phyloP scores from a whole-genome alignment of 2,888 invertebrate genomes.

The Pheosia tremula region DNA sequence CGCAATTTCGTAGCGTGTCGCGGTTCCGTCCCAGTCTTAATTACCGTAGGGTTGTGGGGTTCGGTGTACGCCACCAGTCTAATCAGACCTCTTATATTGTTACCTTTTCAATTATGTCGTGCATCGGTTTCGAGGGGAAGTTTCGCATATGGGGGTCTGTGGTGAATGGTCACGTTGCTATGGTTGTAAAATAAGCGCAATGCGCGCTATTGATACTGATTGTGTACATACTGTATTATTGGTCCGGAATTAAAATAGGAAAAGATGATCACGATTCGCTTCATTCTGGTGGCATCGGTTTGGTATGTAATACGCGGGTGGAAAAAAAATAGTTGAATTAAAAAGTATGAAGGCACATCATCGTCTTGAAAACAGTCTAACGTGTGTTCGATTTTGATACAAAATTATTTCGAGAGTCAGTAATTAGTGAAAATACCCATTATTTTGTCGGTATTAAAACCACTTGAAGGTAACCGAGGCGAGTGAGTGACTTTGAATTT shows the following conservation, averaged over 20 bases:
- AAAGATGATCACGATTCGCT: slow-evolving; percentile 1
- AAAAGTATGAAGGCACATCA: background rate
- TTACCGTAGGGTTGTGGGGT: slow-evolving; percentile 27
- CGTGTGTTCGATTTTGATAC: background rate
- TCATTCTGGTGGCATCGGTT: background rate
- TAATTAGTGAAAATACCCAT: too few relatives aligned
- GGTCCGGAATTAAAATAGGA: slow-evolving; percentile 48
- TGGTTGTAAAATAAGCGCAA: slow-evolving; percentile 42
- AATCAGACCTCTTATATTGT: slow-evolving; percentile 26
- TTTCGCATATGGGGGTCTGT: slow-evolving; percentile 28
- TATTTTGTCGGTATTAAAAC: too few relatives aligned
- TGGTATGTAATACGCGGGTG: background rate
- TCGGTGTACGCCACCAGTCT: slow-evolving; percentile 25
- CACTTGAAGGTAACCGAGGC: too few relatives aligned
- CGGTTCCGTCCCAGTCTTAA: slow-evolving; percentile 35
- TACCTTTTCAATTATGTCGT: slow-evolving; percentile 27
- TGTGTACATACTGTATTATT: slow-evolving; percentile 44
- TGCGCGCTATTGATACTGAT: slow-evolving; percentile 44
- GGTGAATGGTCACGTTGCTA: slow-evolving; percentile 37
- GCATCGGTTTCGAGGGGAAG: slow-evolving; percentile 11
- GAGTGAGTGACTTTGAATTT: too few relatives aligned
- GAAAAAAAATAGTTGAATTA: background rate
- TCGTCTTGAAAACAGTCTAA: background rate
- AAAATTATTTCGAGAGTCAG: too few relatives aligned
- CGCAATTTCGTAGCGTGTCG: slow-evolving; percentile 31